Conservation (phyloP, 2,888 invertebrate species). For the Mylabris sibirica region DNA sequence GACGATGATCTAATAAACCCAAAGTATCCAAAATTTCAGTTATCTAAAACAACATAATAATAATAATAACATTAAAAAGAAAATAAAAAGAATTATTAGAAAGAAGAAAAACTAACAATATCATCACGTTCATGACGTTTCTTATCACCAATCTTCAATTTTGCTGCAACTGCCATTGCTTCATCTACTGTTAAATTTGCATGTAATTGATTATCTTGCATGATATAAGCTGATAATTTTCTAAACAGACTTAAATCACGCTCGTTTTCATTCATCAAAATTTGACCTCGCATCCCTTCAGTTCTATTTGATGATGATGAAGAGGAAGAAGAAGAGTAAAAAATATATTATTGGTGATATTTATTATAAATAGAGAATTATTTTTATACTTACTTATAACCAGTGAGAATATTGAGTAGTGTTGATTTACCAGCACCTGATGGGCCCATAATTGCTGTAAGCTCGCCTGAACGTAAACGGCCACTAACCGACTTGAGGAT, state of each 20-base stretch:
- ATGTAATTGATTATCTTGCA: constrained; percentile 94
- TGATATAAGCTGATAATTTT: constrained; percentile 94
- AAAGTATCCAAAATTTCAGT: constrained; percentile 91
- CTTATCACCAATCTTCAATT: constrained; percentile 84
- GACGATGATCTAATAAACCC: constrained; percentile 78
- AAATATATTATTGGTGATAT: too few species aligned
- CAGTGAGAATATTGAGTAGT: constrained; percentile 91
- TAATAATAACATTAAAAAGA: not conserved
- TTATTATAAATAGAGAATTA: not conserved
- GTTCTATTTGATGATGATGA: too few species aligned
- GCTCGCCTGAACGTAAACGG: constrained; percentile 88
- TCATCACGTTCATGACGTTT: constrained; percentile 76
- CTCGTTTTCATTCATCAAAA: constrained; percentile 85
- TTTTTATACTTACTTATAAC: constrained; percentile 83
- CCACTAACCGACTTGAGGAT: constrained; percentile 93
- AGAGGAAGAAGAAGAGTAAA: too few species aligned
- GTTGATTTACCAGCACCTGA: constrained; percentile 96
- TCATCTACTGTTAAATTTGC: constrained; percentile 93
- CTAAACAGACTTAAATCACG: constrained; percentile 86
- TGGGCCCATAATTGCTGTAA: constrained; percentile 96
- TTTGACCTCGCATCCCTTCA: constrained; percentile 81
- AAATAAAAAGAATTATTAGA: not conserved
- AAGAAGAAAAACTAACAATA: constrained; percentile 70
- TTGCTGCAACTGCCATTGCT: constrained; percentile 92
- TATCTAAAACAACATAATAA: constrained; percentile 67